phyloP scores from a whole-genome alignment of 2,797 vertebrate genomes.

The Myotis myotis region DNA sequence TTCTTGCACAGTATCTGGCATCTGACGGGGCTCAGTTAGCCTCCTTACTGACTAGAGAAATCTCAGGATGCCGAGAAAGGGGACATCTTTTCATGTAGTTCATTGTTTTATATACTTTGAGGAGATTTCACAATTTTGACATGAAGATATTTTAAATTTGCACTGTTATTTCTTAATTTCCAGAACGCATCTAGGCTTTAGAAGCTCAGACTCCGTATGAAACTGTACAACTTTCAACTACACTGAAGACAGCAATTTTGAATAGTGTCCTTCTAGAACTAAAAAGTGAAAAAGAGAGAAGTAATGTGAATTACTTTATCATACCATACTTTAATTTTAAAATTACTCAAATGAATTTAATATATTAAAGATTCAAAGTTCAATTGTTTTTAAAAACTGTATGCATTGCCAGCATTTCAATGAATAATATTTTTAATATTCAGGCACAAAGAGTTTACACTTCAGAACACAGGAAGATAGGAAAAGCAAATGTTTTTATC shows the following conservation, averaged over 20 bases:
- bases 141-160: not conserved
- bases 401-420: not conserved
- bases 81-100: not conserved
- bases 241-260: not conserved
- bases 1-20: fast-evolving
- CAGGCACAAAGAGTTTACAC: not conserved
- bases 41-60: not conserved
- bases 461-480: not conserved
- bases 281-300: not conserved
- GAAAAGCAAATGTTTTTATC: not conserved
- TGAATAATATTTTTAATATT: constrained; percentile 28
- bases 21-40: not conserved
- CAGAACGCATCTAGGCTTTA: not conserved
- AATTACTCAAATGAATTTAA: constrained; percentile 3
- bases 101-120: not conserved
- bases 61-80: not conserved
- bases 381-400: constrained; percentile 22
- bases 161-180: not conserved
- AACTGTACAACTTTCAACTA: not conserved
- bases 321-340: constrained; percentile 1
- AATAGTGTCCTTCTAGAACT: not conserved
- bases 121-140: not conserved
- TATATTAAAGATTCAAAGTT: not conserved
- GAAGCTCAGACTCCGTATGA: not conserved
- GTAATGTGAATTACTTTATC: not conserved